Base-by-base conservation (phyloP, 2,888 invertebrate genomes). In the Frankliniella intonsa region DNA sequence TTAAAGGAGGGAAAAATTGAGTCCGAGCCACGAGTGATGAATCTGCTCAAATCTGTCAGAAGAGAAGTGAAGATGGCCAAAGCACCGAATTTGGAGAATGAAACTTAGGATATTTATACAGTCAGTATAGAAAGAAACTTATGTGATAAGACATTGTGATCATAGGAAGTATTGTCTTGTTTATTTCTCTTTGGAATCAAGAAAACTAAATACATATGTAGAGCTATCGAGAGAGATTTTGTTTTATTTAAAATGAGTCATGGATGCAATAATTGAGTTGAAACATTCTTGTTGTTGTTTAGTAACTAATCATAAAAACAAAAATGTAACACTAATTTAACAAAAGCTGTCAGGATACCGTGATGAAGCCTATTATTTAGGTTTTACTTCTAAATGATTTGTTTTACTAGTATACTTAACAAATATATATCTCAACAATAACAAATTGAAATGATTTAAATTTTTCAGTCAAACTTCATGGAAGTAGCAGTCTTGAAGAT, bases 401-500 rank as follows among this genome's bases (percentile, higher is more conserved):
- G 22, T 76, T 12, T 76, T 76, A 76, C 69, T 12, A 25, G 69
- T 22, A 76, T 25, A 76, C n/a, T 25, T 76, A 76, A 76, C 22
- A 76, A 22, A 22, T 22, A 12, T n/a, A 76, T 76, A 76, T 25
- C 69, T 55, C 12, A 55, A 55, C 14, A 55, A 25, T 76, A 76
- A 76, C 69, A 76, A 69, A 22, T 76, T 76, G 22, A 76, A 25
- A 69, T n/a, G n/a, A n/a, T n/a, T 69, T 69, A 7, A 22, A n/a
- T 22, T 22, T 76, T 76, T 76, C 69, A 76, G 69, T 76, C 69
- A 76, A 76, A 76, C 12, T n/a, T 76, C 25, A 25, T 25, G 22
- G 25, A 25, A 76, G 69, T 76, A 76, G 69, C 69, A 76, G 69
- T 76, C 69, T 76, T 76, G 25, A 12, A 22, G 69, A 76, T 76